Evolutionary conservation across 92 coral and sea anemone genomes (phyloP).

Genomic region (Galaxea fascicularis): DNA sequence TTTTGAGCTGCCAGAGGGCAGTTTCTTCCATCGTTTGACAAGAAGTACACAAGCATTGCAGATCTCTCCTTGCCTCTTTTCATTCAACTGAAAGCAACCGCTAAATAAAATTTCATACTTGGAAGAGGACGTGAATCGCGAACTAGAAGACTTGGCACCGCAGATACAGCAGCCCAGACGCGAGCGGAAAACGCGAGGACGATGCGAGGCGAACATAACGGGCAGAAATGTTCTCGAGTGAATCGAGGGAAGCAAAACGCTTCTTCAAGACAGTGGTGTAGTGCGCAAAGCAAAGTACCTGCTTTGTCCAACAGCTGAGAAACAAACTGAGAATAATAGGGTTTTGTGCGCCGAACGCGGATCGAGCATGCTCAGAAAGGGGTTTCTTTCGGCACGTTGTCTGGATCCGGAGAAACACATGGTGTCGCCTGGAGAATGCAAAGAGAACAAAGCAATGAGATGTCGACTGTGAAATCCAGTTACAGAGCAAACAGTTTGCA

Average conservation of each 20-base stretch:
- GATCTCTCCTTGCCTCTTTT: constrained; percentile 90
- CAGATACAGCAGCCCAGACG: constrained; percentile 98
- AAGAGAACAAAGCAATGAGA: neutral
- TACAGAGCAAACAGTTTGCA: neutral
- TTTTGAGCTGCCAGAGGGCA: constrained; percentile 85
- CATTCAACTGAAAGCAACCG: constrained; percentile 86
- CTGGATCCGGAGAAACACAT: constrained; percentile 13
- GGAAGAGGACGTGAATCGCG: constrained; percentile 93
- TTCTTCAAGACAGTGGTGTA: constrained; percentile 24
- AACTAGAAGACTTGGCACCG: constrained; percentile 98
- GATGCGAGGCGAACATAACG: constrained; percentile 92
- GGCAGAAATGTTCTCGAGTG: neutral
- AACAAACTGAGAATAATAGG: constrained; percentile 34
- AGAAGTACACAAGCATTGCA: constrained; percentile 99
- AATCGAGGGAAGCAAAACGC: neutral
- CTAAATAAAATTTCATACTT: constrained; percentile 90
- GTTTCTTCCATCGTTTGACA: constrained; percentile 95
- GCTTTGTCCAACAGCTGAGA: constrained; percentile 45
- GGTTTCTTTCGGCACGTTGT: constrained; percentile 55
- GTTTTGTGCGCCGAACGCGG: constrained; percentile 30
- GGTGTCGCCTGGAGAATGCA: constrained; percentile 4
- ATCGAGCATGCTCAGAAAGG: constrained; percentile 50
- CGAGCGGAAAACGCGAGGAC: constrained; percentile 92
- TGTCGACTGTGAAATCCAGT: neutral
- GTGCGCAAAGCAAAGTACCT: constrained; percentile 58